phyloP scores from a whole-genome alignment of 2,113 vertebrate species.

The Glaucidium brasilianum region DNA sequence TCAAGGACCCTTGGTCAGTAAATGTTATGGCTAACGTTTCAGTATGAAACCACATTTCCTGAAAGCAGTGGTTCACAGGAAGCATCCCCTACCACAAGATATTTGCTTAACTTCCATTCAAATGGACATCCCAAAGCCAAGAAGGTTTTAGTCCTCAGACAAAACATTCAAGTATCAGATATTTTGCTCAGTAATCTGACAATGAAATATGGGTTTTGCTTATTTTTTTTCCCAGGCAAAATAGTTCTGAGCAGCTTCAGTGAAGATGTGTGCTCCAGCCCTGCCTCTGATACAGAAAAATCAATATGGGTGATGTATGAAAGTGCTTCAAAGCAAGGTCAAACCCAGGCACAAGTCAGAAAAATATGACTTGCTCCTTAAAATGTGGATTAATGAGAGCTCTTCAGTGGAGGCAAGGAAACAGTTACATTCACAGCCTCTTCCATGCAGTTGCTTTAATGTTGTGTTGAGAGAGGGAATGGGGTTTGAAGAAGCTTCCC shows the following conservation, averaged over 20 bases:
- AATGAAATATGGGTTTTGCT: neutral
- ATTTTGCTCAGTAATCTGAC: neutral
- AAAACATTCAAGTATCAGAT: neutral
- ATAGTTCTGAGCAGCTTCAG: neutral
- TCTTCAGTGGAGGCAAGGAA: neutral
- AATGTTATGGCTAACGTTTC: neutral
- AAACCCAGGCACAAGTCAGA: neutral
- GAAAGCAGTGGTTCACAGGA: neutral
- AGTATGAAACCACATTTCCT: neutral
- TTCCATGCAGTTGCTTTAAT: neutral
- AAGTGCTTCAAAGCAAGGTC: neutral
- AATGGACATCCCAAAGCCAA: neutral
- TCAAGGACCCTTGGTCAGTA: neutral
- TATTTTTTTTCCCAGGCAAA: neutral
- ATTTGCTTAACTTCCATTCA: neutral
- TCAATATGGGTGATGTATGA: neutral
- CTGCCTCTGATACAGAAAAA: neutral
- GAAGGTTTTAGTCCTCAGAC: neutral
- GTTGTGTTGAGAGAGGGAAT: rapidly evolving
- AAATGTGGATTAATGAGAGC: neutral
- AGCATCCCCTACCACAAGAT: neutral
- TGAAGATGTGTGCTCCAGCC: neutral
- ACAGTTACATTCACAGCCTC: neutral
- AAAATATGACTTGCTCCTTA: neutral
- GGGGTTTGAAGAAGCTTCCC: neutral